A percentile compares a stretch with the other conserved stretches of the same genome.
Conservation (phyloP, 53 echinoderm and acorn worm genomes). For the Holothuria scabra region DNA sequence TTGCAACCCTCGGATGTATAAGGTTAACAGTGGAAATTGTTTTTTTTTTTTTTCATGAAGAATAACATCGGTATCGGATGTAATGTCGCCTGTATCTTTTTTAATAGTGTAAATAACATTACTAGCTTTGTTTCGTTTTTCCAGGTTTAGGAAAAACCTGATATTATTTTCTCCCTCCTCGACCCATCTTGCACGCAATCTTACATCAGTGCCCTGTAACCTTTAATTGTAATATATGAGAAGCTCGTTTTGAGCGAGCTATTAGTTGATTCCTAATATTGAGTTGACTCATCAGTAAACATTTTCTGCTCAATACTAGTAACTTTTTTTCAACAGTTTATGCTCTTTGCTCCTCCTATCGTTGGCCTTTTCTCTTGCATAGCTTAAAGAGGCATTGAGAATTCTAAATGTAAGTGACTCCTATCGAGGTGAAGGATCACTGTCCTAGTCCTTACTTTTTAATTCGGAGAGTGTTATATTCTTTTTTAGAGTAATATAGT, state of each 20-base stretch:
- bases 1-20: neutral
- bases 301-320: neutral
- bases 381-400: no score
- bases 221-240: neutral
- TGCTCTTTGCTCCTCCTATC: neutral
- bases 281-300: slow-evolving; percentile 3
- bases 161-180: no score
- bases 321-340: slow-evolving; percentile 7
- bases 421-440: neutral
- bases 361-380: no score
- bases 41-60: neutral
- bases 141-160: no score
- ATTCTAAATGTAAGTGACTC: no score
- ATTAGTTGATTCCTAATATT: neutral
- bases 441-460: no score
- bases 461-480: no score
- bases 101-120: slow-evolving; percentile 13
- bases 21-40: neutral
- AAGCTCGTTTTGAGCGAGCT: neutral
- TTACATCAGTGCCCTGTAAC: neutral
- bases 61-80: neutral
- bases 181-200: no score
- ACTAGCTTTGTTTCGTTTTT: slow-evolving; percentile 39
- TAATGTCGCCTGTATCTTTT: neutral
- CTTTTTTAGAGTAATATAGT: no score